These are phyloP conservation scores for Podarcis cretensis DNA, from an alignment of 2,113 vertebrate genomes.

Conservation along the genomic window DNA sequence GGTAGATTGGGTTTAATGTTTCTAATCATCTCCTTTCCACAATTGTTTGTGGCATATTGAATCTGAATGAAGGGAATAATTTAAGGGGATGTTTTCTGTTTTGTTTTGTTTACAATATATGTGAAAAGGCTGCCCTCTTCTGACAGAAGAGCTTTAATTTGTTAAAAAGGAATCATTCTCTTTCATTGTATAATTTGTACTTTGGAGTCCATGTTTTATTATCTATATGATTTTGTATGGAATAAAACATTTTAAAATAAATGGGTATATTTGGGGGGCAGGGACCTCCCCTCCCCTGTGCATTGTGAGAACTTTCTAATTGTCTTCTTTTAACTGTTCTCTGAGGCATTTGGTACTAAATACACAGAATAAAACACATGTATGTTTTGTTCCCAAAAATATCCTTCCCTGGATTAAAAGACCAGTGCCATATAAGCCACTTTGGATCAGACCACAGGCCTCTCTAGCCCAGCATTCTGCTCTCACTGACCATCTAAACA, in stretches of 20 bases:
- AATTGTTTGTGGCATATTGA: constrained; percentile 18
- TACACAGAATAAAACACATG: background rate
- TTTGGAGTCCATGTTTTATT: background rate
- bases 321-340: background rate
- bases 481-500: background rate
- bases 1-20: constrained; percentile 23
- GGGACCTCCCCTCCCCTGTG: too few species aligned
- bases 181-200: background rate
- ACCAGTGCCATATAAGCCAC: background rate
- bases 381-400: background rate
- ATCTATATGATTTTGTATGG: background rate
- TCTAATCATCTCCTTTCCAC: constrained; percentile 28
- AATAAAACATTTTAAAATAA: background rate
- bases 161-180: background rate
- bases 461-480: too few species aligned
- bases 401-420: background rate
- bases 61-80: constrained; percentile 15
- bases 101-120: constrained; percentile 47
- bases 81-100: constrained; percentile 16
- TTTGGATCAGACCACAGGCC: background rate
- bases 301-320: background rate
- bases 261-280: background rate
- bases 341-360: background rate
- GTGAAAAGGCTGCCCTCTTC: constrained; percentile 73
- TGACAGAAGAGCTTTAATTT: constrained; percentile 40